Evolutionary conservation across 2,888 invertebrate genomes (phyloP).

Genomic region (Carterocephalus palaemon): DNA sequence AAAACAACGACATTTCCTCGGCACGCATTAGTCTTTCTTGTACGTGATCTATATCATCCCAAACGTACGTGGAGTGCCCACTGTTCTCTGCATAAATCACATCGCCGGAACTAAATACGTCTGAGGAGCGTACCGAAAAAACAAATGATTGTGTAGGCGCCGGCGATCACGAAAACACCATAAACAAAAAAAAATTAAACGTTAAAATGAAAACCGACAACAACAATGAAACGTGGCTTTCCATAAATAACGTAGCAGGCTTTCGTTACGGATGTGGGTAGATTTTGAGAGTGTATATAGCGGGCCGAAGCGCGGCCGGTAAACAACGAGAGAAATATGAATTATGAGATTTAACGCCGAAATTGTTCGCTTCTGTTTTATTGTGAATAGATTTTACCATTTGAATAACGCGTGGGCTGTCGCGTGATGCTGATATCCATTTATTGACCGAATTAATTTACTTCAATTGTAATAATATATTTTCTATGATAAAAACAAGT

Average conservation of each 20-base stretch:
- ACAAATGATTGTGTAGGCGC: conserved; percentile 61
- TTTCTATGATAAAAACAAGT: no score
- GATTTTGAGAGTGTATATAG: conserved; percentile 71
- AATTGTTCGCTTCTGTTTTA: conserved; percentile 61
- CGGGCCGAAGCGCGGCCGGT: conserved; percentile 57
- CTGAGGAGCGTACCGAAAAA: conserved; percentile 56
- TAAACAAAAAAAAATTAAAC: conserved; percentile 67
- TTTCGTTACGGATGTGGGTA: conserved; percentile 74
- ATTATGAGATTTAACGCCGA: conserved; percentile 71
- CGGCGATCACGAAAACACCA: conserved; percentile 56
- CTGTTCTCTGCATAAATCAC: conserved; percentile 50
- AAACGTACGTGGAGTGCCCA: conserved; percentile 42
- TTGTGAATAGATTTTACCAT: conserved; percentile 57
- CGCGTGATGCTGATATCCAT: conserved; percentile 52
- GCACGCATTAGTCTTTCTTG: conserved; percentile 49
- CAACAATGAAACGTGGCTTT: conserved; percentile 73
- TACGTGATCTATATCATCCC: conserved; percentile 44
- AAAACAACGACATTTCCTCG: conserved; percentile 54
- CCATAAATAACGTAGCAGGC: conserved; percentile 74
- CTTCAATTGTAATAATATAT: no score
- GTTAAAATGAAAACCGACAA: conserved; percentile 71
- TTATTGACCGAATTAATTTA: conserved; percentile 72
- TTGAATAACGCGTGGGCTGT: conserved; percentile 12
- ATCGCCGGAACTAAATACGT: conserved; percentile 53
- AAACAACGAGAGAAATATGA: conserved; percentile 67